Evolutionary conservation across 2,888 invertebrate species (phyloP).

Genomic region (Stenolophus ochropezus): DNA sequence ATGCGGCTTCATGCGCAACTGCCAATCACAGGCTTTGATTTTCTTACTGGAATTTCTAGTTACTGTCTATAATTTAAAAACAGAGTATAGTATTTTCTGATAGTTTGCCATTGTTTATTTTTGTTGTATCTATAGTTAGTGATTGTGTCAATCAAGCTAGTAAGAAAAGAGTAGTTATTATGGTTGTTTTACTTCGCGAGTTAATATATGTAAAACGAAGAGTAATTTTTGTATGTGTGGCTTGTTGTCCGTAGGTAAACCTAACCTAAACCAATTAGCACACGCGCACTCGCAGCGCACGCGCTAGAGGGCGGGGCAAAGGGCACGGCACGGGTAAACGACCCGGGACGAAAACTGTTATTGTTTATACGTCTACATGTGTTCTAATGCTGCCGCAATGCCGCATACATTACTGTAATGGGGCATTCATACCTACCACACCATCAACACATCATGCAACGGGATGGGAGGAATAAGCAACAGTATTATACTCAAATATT

Average conservation of each 20-base stretch:
- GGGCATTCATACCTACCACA: constrained; percentile 10
- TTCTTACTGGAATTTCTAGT: no score
- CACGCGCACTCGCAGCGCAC: constrained; percentile 18
- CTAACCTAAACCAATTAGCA: constrained; percentile 28
- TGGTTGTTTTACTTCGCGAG: no score
- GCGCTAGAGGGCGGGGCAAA: constrained; percentile 43
- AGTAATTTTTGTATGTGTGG: neutral
- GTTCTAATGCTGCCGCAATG: constrained; percentile 49
- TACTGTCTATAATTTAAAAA: no score
- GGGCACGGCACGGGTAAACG: constrained; percentile 49
- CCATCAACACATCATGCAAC: neutral
- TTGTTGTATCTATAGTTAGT: no score
- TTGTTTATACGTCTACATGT: constrained; percentile 50
- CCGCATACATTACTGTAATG: constrained; percentile 51
- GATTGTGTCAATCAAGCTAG: no score
- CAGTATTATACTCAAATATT: neutral
- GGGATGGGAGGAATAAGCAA: neutral
- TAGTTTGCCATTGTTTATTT: no score
- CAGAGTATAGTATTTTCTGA: no score
- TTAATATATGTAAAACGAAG: neutral
- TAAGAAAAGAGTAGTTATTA: no score
- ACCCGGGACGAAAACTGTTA: constrained; percentile 54
- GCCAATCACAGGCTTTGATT: no score
- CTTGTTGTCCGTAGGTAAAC: neutral
- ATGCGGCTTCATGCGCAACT: no score